Conservation (phyloP, 2,113 vertebrate species). For the Toxotes chatareus region DNA sequence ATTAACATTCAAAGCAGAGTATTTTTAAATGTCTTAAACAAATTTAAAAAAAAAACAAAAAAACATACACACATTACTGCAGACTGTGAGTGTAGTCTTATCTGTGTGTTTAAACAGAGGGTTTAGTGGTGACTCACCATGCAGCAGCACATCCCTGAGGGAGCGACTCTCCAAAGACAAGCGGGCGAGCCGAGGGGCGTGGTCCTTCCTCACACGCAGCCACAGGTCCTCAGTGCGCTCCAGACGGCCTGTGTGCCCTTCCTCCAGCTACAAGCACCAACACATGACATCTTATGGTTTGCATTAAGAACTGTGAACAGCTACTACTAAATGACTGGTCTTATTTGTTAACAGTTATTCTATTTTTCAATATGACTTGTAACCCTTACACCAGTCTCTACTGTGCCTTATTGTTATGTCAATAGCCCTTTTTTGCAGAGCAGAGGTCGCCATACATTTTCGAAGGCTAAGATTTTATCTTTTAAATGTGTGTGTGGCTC, state of each 20-base stretch:
- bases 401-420: not conserved
- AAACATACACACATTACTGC: not conserved
- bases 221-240: slow-evolving; percentile 98
- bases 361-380: not conserved
- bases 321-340: not conserved
- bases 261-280: slow-evolving; percentile 88
- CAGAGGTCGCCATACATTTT: not conserved
- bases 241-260: slow-evolving; percentile 95
- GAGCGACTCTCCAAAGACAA: slow-evolving; percentile 97
- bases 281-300: slow-evolving; percentile 28
- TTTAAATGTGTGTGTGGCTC: too few relatives aligned
- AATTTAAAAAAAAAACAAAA: too few relatives aligned
- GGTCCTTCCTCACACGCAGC: slow-evolving; percentile 96
- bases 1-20: not conserved
- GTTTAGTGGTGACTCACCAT: slow-evolving; percentile 82
- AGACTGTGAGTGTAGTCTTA: not conserved
- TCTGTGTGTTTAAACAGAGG: not conserved
- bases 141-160: slow-evolving; percentile 91
- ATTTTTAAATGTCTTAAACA: not conserved
- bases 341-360: not conserved
- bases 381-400: not conserved
- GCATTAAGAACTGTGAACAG: not conserved
- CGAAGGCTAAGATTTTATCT: not conserved
- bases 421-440: not conserved
- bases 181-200: slow-evolving; percentile 94